Conservation (phyloP, 1,140 invertebrate genomes). For the Aphidius ervi region DNA sequence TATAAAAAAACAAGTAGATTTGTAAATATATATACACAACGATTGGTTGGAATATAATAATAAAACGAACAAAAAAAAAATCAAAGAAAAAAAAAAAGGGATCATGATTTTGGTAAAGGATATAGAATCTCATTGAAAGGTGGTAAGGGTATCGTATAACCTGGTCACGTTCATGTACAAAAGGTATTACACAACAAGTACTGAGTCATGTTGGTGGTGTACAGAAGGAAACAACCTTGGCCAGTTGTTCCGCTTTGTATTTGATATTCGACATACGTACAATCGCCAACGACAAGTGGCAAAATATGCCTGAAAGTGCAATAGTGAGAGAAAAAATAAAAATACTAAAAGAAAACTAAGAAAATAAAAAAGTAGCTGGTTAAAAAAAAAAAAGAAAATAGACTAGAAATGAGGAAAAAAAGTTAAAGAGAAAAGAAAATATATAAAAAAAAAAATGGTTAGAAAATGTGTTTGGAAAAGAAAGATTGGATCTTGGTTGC, state of each 20-base stretch:
- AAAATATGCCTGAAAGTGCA: not conserved
- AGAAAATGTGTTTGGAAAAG: not conserved
- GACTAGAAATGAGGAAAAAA: not conserved
- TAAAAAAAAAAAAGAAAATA: not conserved
- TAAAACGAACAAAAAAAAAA: no score
- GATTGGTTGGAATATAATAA: no score
- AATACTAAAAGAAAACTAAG: not conserved
- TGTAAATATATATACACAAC: no score
- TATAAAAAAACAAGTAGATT: no score
- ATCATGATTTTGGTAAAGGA: no score
- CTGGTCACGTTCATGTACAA: not conserved
- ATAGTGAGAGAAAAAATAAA: not conserved
- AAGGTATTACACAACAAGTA: conserved; percentile 15
- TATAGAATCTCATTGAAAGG: no score
- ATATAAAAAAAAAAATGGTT: not conserved
- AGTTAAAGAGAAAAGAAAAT: conserved; percentile 3
- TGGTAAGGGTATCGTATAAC: no score
- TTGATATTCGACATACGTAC: conserved; percentile 9
- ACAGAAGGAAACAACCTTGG: not conserved
- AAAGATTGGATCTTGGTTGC: not conserved
- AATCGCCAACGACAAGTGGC: not conserved
- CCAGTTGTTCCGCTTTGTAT: not conserved
- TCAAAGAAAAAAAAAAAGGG: no score
- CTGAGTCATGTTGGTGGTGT: not conserved
- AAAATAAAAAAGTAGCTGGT: not conserved